A percentile compares a stretch with the other conserved stretches of the same genome.
phyloP scores from a whole-genome alignment of 2,797 vertebrate genomes.

The Falco berigora region DNA sequence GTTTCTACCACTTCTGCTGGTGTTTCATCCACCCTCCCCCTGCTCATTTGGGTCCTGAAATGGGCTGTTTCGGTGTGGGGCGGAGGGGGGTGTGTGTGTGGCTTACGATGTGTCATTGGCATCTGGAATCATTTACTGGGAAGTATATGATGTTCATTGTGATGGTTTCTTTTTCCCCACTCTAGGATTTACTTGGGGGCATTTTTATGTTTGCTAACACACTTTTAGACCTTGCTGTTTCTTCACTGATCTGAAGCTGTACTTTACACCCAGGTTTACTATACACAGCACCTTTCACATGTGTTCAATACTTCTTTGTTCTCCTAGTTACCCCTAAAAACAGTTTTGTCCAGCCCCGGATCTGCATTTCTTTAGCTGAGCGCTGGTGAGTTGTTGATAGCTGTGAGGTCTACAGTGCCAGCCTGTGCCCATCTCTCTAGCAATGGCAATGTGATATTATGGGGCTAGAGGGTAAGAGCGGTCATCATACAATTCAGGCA shows the following conservation, averaged over 20 bases:
- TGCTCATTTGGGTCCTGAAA: not conserved
- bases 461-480: not conserved
- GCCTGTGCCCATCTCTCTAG: not conserved
- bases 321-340: not conserved
- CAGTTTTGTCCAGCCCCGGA: not conserved
- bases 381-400: not conserved
- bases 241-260: not conserved
- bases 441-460: not conserved
- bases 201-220: not conserved
- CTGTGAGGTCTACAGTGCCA: not conserved
- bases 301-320: not conserved
- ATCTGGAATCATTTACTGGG: not conserved
- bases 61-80: not conserved
- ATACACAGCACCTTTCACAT: not conserved
- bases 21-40: fast-evolving
- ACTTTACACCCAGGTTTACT: not conserved
- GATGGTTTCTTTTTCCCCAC: not conserved
- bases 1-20: not conserved
- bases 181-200: not conserved
- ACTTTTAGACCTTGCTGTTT: not conserved
- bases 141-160: not conserved
- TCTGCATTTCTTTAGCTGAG: not conserved
- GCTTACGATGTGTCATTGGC: not conserved
- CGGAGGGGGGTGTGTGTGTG: too few species aligned
- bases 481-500: not conserved